These are phyloP conservation scores for Coryphaenoides rupestris DNA, from an alignment of 2,113 vertebrate species.

Conservation along the genomic window DNA sequence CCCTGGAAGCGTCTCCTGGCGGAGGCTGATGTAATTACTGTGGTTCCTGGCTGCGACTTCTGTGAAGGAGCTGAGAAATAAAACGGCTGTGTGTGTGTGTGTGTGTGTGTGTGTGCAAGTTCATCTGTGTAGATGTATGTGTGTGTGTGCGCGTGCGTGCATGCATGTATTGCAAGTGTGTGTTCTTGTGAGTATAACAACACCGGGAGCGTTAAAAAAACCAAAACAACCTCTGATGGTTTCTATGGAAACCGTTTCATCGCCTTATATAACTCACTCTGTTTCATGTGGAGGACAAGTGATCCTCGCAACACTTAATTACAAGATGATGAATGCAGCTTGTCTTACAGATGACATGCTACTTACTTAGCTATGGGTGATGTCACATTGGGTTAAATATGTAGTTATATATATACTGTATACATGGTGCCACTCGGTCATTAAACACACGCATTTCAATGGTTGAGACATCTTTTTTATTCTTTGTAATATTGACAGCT, in stretches of 20 bases:
- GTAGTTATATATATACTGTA: background rate
- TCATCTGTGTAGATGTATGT: conserved; percentile 32
- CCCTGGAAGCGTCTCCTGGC: conserved; percentile 32
- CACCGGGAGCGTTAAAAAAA: background rate
- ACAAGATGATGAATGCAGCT: background rate
- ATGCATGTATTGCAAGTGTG: background rate
- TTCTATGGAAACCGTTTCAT: background rate
- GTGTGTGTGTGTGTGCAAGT: background rate
- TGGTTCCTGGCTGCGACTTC: conserved; percentile 36
- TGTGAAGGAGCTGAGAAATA: conserved; percentile 55
- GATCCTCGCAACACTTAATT: background rate
- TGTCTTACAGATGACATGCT: too few species aligned
- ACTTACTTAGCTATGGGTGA: too few species aligned
- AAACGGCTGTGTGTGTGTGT: too few species aligned
- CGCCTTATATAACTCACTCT: background rate
- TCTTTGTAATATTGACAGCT: conserved; percentile 9
- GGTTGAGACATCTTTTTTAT: conserved; percentile 23
- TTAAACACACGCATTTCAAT: conserved; percentile 23
- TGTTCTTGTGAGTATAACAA: background rate
- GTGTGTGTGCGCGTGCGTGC: background rate
- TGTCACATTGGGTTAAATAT: background rate
- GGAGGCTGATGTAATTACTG: conserved; percentile 45
- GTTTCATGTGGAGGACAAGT: background rate
- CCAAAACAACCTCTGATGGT: background rate
- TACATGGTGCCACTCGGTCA: background rate